A percentile compares a stretch with the other conserved stretches of the same genome.
These are phyloP conservation scores for Nasonia oneida DNA, from an alignment of 2,888 invertebrate genomes.

Conservation along the genomic window DNA sequence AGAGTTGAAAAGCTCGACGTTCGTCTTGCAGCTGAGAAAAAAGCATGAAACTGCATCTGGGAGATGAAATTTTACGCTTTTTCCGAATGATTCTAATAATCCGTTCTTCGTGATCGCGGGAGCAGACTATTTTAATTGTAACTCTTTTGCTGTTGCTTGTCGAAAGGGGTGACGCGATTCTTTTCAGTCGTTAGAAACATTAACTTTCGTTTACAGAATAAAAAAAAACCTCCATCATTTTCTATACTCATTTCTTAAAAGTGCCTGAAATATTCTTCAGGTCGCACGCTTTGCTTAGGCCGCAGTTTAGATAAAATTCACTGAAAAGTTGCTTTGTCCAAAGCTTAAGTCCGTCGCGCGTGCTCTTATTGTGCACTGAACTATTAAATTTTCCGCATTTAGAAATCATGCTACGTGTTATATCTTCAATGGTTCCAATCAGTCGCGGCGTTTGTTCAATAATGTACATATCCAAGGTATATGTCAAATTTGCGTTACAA, in stretches of 20 bases:
- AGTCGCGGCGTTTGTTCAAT: conserved; percentile 24
- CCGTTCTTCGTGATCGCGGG: background rate
- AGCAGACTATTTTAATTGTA: background rate
- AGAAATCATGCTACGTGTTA: too few relatives aligned
- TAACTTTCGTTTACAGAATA: background rate
- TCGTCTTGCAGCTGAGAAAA: conserved; percentile 15
- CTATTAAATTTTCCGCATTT: background rate
- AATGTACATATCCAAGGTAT: background rate
- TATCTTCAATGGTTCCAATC: too few relatives aligned
- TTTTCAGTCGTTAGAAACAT: background rate
- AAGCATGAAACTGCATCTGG: background rate
- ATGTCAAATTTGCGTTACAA: conserved; percentile 42
- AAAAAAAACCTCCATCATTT: background rate
- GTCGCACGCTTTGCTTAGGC: background rate
- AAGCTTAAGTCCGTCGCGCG: background rate
- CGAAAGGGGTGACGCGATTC: background rate
- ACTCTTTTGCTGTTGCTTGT: background rate
- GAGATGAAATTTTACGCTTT: background rate
- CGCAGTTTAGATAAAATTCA: background rate
- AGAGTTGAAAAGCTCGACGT: background rate
- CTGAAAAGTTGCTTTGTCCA: background rate
- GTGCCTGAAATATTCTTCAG: background rate
- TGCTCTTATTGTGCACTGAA: background rate
- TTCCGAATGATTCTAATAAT: background rate
- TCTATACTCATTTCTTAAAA: background rate